Evolutionary conservation across 1,140 invertebrate species (phyloP), one percentile per base, ranked within the genome.

Genomic region (Calephelis virginiensis): DNA sequence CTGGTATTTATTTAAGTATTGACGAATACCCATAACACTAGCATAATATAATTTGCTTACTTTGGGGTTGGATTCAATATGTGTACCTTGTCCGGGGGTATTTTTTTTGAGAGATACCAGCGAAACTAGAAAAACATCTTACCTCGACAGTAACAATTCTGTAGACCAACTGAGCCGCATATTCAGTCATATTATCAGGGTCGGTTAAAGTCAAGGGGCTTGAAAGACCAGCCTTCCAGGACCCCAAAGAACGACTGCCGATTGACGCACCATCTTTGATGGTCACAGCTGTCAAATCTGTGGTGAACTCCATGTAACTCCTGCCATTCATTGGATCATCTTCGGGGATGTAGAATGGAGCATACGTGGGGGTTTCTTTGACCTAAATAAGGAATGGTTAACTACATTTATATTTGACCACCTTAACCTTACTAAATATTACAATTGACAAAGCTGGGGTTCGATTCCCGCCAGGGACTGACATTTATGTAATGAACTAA

Each of bases 121-220:
- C 3, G 17, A 17, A 17, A 3, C 0, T 17, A 17, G 3, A 59
- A 47, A 63, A 69, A 79, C 0, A 40, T 40, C 80, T 74, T 48
- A 95, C 95, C 82, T 95, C 92, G 8, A 96, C 94, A 0, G 96
- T 96, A 7, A 95, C 95, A 50, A 97, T 94, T 61, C 96, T 93
- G 84, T 97, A 97, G 8, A 96, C 95, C 53, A 96, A 94, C 74
- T 96, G 93, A 3, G 96, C 96, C 0, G 95, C 95, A 61, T 95
- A 94, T 81, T 96, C 96, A 61, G 92, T 93, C 84, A 97, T 94
- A 14, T 93, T 92, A 56, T 93, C 89, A 8, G 93, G 92, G 74
- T 95, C 93, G 13, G 92, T 91, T n/a, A 96, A 89, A 8, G 89
- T 83, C 9, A 96, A 78, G 0, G 92, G 92, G 63, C 94, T 94